Evolutionary conservation across 1,140 invertebrate genomes (phyloP), one percentile per base, ranked within the genome.

Genomic region (Plodia interpunctella): DNA sequence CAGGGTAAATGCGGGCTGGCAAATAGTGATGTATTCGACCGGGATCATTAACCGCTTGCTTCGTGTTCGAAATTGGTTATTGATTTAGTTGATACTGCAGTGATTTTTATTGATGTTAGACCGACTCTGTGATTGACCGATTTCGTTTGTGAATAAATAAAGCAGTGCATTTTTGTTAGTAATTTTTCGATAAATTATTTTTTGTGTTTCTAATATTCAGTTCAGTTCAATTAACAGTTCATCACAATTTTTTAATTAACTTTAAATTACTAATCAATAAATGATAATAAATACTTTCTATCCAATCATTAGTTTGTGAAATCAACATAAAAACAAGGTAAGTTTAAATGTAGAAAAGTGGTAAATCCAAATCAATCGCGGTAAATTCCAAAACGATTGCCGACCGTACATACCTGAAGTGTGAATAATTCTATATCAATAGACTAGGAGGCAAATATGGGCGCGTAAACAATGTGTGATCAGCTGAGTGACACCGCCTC

Each of bases 11-110:
- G 38, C 38, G 38, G 38, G 38, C 38, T 44, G 38, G 38, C 38
- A 44, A 44, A 44, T 44, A 44, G 38, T 44, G 38, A 44, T 44
- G 38, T 44, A 44, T 44, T 44, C n/a, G 38, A 44, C 38, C 38
- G 15, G 38, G 15, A 44, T 44, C 38, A 44, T 44, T 44, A 44
- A 44, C 38, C 13, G 32, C 9, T 35, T 44, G n/a, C n/a, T 44
- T 44, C 38, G 38, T 44, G 38, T 15, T 44, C 3, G 13, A 35
- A 35, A 35, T 35, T 44, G 38, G 3, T n/a, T 44, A 44, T 44
- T 44, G 38, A 44, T 44, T 44, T 15, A n/a, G n/a, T n/a, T 15
- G n/a, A 15, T 44, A 3, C 13, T 2, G n/a, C n/a, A 15, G 13
- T 6, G n/a, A 15, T 44, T 44, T 44, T 44, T n/a, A 44, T 10